Conservation (phyloP, 2,797 vertebrate species). For the Sarcophilus harrisii region DNA sequence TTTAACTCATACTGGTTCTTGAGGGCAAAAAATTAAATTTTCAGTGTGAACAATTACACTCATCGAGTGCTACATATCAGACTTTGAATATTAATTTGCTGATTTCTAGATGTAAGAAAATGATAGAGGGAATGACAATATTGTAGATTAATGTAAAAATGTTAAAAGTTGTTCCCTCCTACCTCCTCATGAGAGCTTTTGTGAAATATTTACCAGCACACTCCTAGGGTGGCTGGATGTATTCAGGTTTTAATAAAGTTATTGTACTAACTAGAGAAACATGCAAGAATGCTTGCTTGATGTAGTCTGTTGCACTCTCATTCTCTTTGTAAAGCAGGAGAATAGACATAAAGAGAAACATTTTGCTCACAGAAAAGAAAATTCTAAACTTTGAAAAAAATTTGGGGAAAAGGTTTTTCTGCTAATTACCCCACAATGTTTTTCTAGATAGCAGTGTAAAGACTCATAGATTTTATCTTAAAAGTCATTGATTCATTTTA, state of each 20-base stretch:
- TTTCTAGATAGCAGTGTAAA: not conserved
- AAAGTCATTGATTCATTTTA: not conserved
- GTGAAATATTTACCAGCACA: not conserved
- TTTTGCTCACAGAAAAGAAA: not conserved
- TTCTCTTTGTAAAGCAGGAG: not conserved
- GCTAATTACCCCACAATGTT: not conserved
- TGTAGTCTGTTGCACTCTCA: not conserved
- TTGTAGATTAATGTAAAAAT: not conserved
- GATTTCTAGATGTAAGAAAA: not conserved
- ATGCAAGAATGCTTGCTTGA: not conserved
- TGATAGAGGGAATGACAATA: not conserved
- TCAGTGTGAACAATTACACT: not conserved
- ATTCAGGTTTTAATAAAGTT: not conserved
- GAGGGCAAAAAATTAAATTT: not conserved
- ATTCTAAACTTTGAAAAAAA: not conserved
- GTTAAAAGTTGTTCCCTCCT: not conserved
- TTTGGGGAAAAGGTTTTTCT: not conserved
- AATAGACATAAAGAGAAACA: not conserved
- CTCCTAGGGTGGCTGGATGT: not conserved
- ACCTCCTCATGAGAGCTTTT: not conserved
- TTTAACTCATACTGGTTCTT: not conserved
- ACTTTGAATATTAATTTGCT: not conserved
- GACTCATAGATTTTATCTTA: not conserved
- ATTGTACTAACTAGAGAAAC: not conserved
- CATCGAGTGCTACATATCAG: not conserved